Conservation (phyloP, 2,888 invertebrate species). For the Watsonalla cultraria region DNA sequence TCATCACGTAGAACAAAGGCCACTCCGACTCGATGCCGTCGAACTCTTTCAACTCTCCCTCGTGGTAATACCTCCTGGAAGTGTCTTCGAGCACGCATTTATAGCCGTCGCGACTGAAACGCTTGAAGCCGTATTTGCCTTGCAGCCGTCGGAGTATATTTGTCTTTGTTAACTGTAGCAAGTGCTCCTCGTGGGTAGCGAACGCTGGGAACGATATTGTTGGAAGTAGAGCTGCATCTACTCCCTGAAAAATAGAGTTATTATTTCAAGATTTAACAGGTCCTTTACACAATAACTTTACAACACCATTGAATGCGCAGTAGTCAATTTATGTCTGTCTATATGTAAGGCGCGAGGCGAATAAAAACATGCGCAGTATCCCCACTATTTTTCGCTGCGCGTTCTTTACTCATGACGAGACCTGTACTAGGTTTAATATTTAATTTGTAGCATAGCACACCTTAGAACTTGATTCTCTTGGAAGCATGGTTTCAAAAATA, state of each 20-base stretch:
- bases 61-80: conserved; percentile 87
- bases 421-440: too few relatives aligned
- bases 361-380: too few relatives aligned
- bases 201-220: conserved; percentile 99
- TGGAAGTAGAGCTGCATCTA: conserved; percentile 94
- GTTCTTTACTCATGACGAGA: too few relatives aligned
- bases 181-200: conserved; percentile 95
- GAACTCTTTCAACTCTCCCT: conserved; percentile 96
- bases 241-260: conserved; percentile 81
- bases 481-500: conserved; percentile 98
- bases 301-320: too few relatives aligned
- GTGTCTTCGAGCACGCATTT: conserved; percentile 93
- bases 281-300: too few relatives aligned
- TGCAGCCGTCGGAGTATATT: conserved; percentile 90
- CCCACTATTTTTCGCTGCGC: too few relatives aligned
- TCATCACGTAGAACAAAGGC: conserved; percentile 96
- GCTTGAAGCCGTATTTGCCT: conserved; percentile 95
- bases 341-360: too few relatives aligned
- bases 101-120: conserved; percentile 96
- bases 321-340: too few relatives aligned
- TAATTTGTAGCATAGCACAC: conserved; percentile 61
- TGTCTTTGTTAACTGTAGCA: conserved; percentile 91
- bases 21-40: conserved; percentile 98
- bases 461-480: conserved; percentile 98
- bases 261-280: not conserved